Conservation (phyloP, 2,113 vertebrate species). For the Vulpes vulpes region DNA sequence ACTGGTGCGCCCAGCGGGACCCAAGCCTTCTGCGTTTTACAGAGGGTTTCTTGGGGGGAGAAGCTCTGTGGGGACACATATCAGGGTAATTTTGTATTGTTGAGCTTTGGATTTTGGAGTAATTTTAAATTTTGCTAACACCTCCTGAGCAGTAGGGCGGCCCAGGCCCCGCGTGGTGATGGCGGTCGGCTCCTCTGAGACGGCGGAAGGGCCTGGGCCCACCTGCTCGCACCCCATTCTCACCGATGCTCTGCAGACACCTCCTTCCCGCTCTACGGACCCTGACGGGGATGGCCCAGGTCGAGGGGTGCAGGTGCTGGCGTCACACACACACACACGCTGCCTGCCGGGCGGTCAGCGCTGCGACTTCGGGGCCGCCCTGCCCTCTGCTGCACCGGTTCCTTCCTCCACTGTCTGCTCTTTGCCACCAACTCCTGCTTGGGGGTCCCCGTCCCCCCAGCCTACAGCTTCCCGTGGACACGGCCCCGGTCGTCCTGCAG, state of each 20-base stretch:
- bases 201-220: fast-evolving
- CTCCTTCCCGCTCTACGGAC: fast-evolving
- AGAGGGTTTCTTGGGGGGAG: fast-evolving
- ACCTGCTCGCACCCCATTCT: fast-evolving
- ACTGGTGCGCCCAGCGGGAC: fast-evolving
- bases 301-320: fast-evolving
- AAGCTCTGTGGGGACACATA: too few species aligned
- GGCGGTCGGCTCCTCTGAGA: too few species aligned
- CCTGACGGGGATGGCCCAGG: background rate
- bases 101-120: background rate
- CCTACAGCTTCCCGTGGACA: fast-evolving
- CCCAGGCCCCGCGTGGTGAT: too few species aligned
- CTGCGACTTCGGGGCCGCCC: fast-evolving
- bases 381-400: fast-evolving
- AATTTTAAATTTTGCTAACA: background rate
- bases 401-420: fast-evolving
- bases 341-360: fast-evolving
- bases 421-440: fast-evolving
- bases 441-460: fast-evolving
- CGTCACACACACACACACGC: fast-evolving
- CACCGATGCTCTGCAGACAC: fast-evolving
- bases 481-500: fast-evolving
- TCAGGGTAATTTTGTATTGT: background rate
- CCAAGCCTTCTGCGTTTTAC: fast-evolving
- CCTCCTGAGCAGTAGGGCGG: too few species aligned